phyloP scores from a whole-genome alignment of 2,888 invertebrate species.

The Drosophila antonietae region DNA sequence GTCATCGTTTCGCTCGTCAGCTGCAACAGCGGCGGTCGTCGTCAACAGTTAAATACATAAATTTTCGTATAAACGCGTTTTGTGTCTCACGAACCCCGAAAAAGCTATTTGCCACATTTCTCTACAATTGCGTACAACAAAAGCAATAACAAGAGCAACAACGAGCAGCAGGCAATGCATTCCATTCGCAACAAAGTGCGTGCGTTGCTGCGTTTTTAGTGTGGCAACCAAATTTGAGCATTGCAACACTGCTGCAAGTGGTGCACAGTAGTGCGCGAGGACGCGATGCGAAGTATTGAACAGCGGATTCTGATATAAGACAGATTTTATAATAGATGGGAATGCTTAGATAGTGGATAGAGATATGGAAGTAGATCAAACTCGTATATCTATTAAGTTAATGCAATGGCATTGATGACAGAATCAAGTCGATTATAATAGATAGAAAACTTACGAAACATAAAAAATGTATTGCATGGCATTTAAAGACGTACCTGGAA shows the following conservation, averaged over 20 bases:
- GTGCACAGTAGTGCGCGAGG: constrained; percentile 21
- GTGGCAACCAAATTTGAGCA: constrained; percentile 31
- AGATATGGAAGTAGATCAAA: not conserved
- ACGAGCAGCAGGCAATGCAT: not conserved
- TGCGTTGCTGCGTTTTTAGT: constrained; percentile 33
- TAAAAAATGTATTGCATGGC: not conserved
- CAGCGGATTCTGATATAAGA: not conserved
- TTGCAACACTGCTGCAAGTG: constrained; percentile 26
- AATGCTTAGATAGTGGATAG: not conserved
- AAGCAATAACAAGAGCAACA: constrained; percentile 2
- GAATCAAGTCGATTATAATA: not conserved
- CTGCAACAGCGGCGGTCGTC: constrained; percentile 39
- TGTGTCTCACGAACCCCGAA: constrained; percentile 47
- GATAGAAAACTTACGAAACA: not conserved
- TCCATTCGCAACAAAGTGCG: constrained; percentile 52
- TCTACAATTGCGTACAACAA: constrained; percentile 36
- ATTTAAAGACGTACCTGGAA: not conserved
- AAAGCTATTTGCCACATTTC: constrained; percentile 45
- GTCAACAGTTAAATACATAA: constrained; percentile 80
- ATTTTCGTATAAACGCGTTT: constrained; percentile 80
- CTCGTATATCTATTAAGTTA: too few species aligned
- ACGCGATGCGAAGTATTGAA: not conserved
- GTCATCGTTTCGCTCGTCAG: constrained; percentile 75
- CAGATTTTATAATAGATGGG: not conserved
- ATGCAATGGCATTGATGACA: too few species aligned